Conservation (phyloP, 2,888 invertebrate species). For the Acanthosepion lycidas region DNA sequence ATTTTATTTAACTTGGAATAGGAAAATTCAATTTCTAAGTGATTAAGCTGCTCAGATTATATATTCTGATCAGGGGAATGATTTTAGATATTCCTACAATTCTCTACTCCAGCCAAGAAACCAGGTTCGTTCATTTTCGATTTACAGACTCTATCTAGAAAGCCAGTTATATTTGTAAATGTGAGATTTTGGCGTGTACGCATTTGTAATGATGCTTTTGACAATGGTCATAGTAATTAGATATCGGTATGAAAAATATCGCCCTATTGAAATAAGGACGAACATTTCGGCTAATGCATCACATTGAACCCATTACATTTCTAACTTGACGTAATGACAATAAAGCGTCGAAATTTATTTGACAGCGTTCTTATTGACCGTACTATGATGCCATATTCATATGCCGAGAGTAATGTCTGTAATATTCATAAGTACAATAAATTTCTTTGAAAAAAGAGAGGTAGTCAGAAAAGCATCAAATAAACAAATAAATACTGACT, state of each 20-base stretch:
- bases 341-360: neutral
- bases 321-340: neutral
- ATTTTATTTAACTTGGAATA: no score
- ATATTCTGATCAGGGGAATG: no score
- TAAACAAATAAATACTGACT: slow-evolving; percentile 6
- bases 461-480: neutral
- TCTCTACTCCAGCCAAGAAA: no score
- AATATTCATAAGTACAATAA: slow-evolving; percentile 23
- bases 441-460: neutral
- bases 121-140: no score
- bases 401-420: slow-evolving; percentile 4
- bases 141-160: neutral
- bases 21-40: no score
- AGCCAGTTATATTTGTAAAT: neutral
- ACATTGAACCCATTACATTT: neutral
- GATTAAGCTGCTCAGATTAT: no score
- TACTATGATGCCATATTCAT: slow-evolving; percentile 10
- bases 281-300: neutral
- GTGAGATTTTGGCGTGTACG: neutral
- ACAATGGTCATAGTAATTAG: slow-evolving; percentile 12
- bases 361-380: slow-evolving; percentile 33
- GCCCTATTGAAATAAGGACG: neutral
- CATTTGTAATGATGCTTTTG: neutral
- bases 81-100: no score
- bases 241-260: neutral